Evolutionary conservation across 2,888 invertebrate genomes (phyloP).

Genomic region (Drosophila ustulata): DNA sequence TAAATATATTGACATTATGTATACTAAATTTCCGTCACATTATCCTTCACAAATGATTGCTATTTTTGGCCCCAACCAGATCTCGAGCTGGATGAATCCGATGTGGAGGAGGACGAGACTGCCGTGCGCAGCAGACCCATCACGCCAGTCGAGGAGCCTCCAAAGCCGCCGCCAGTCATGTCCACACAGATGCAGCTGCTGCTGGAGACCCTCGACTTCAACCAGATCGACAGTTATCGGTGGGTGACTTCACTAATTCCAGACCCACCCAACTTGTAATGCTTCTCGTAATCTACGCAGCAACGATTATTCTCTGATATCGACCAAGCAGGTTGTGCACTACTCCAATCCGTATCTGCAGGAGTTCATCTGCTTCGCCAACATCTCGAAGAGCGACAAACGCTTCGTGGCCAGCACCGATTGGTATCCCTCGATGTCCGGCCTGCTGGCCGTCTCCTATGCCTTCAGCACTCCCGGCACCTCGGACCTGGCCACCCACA

Average conservation of each 20-base stretch:
- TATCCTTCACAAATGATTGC: no score
- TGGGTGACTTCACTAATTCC: conserved; percentile 32
- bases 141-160: conserved; percentile 37
- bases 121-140: conserved; percentile 38
- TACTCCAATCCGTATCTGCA: conserved; percentile 81
- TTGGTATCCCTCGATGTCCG: conserved; percentile 91
- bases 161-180: conserved; percentile 71
- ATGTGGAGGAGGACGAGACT: conserved; percentile 74
- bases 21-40: no score
- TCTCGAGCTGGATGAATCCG: conserved; percentile 70
- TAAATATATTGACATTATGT: no score
- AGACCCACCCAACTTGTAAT: background rate
- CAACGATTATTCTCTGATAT: conserved; percentile 83
- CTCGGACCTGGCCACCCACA: conserved; percentile 61
- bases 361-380: conserved; percentile 88
- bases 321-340: conserved; percentile 68
- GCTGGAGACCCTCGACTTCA: conserved; percentile 83
- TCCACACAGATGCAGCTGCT: conserved; percentile 81
- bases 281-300: conserved; percentile 48
- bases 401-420: conserved; percentile 88
- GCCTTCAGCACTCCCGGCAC: conserved; percentile 86
- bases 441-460: conserved; percentile 89
- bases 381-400: conserved; percentile 88
- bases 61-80: conserved; percentile 33
- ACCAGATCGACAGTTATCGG: conserved; percentile 85